phyloP scores from a whole-genome alignment of 2,888 invertebrate genomes.

The Scelioninae gen. 1 region DNA sequence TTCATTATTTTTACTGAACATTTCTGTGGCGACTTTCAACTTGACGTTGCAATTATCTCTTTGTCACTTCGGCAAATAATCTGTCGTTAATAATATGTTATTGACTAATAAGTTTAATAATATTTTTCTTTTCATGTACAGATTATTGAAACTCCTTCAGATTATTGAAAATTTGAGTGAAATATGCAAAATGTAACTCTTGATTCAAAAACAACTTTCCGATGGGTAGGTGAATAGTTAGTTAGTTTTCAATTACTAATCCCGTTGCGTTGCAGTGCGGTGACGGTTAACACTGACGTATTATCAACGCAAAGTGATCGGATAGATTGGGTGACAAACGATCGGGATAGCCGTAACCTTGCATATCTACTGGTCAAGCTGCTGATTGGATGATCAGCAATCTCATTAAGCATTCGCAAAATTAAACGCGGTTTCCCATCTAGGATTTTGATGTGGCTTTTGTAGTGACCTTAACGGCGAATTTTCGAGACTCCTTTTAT shows the following conservation, averaged over 20 bases:
- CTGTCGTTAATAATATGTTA: too few species aligned
- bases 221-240: conserved; percentile 51
- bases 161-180: not conserved
- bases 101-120: too few species aligned
- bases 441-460: conserved; percentile 18
- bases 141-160: too few species aligned
- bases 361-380: conserved; percentile 50
- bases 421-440: conserved; percentile 34
- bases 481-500: too few species aligned
- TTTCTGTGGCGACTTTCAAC: too few species aligned
- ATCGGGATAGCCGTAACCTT: conserved; percentile 61
- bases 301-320: conserved; percentile 60
- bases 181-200: conserved; percentile 25
- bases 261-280: conserved; percentile 47
- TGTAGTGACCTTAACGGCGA: conserved; percentile 6
- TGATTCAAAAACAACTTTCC: conserved; percentile 45
- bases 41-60: too few species aligned
- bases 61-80: too few species aligned
- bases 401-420: conserved; percentile 44
- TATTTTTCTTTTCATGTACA: too few species aligned
- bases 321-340: conserved; percentile 64
- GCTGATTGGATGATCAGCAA: conserved; percentile 52
- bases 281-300: conserved; percentile 56
- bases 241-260: conserved; percentile 68
- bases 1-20: too few species aligned